Conservation (phyloP, 2,888 invertebrate species). For the Drosophila borealis region DNA sequence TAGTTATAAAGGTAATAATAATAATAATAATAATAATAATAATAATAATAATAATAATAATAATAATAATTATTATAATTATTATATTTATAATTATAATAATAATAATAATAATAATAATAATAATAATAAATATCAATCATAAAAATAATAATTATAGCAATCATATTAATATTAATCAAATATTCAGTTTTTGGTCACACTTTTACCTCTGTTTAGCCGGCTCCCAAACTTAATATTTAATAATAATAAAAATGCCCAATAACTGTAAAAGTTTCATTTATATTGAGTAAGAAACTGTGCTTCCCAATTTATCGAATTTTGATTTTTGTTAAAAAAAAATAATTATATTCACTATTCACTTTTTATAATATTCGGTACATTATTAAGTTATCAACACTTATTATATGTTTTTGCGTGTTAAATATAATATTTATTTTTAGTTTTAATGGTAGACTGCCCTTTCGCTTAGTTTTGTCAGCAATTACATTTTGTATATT, state of each 20-base stretch:
- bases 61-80: neutral
- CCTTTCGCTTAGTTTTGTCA: constrained; percentile 12
- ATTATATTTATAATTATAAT: no score
- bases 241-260: no score
- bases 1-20: neutral
- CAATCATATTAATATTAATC: no score
- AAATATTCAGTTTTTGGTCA: no score
- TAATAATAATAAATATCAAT: neutral
- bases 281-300: no score
- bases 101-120: neutral
- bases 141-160: no score
- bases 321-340: neutral
- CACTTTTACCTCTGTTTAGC: no score
- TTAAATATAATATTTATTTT: neutral
- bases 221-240: no score
- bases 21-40: neutral
- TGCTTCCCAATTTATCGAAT: neutral
- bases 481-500: constrained; percentile 17
- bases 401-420: neutral
- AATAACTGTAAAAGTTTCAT: no score
- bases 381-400: neutral
- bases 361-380: neutral
- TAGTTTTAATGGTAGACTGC: constrained; percentile 12
- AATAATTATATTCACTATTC: neutral
- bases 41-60: neutral